Conservation (phyloP, 2,797 vertebrate species). For the Harpagifer antarcticus region DNA sequence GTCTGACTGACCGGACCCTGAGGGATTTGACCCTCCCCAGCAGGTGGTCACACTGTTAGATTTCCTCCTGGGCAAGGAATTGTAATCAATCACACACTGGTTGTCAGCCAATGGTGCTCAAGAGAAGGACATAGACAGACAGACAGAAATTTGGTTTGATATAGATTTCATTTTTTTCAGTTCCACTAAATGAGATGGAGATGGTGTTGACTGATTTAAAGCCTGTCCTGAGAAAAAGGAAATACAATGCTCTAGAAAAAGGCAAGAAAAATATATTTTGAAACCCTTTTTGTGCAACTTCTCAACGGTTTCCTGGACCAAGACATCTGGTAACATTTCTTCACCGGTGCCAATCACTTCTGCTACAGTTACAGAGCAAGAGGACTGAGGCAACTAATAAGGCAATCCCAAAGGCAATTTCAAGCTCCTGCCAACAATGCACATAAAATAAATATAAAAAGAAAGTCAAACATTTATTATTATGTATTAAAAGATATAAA, state of each 20-base stretch:
- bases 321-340: conserved; percentile 21
- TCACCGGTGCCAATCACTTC: not conserved
- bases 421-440: not conserved
- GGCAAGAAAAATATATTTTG: conserved; percentile 14
- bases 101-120: conserved; percentile 11
- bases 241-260: not conserved
- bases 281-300: conserved; percentile 39
- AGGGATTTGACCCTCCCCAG: conserved; percentile 64
- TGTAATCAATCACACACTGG: conserved; percentile 62
- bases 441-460: not conserved
- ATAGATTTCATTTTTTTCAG: not conserved
- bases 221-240: conserved; percentile 22
- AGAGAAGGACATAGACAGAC: not conserved
- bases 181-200: not conserved
- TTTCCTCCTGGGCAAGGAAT: conserved; percentile 62
- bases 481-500: not conserved
- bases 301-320: conserved; percentile 9
- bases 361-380: not conserved
- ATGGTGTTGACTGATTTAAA: not conserved
- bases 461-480: not conserved
- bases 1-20: conserved; percentile 73
- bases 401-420: not conserved
- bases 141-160: not conserved
- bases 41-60: conserved; percentile 71
- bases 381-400: not conserved